These are phyloP conservation scores for Conus canariensis DNA, from an alignment of 2,888 invertebrate species.

Conservation along the genomic window DNA sequence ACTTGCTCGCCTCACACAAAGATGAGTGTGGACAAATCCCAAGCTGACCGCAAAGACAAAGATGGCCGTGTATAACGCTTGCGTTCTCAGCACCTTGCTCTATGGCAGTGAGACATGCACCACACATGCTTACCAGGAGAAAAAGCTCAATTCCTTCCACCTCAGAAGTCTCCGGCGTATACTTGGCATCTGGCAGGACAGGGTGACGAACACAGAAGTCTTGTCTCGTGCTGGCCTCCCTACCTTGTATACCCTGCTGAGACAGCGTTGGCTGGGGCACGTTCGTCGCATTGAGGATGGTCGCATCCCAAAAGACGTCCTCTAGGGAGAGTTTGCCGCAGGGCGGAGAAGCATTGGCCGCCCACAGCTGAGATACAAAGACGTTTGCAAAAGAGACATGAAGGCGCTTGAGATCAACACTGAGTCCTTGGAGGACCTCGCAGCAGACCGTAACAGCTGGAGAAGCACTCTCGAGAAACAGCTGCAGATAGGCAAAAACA, in stretches of 20 bases:
- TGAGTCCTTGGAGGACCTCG: slow-evolving; percentile 25
- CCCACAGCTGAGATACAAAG: slow-evolving; percentile 31
- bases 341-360: slow-evolving; percentile 21
- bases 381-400: slow-evolving; percentile 41
- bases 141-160: not conserved
- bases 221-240: not conserved
- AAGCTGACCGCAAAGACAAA: slow-evolving; percentile 5
- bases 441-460: slow-evolving; percentile 16
- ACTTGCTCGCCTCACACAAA: not conserved
- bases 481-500: not conserved
- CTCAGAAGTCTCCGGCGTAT: not conserved
- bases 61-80: not conserved
- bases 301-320: slow-evolving; percentile 32
- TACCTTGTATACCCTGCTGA: slow-evolving; percentile 6
- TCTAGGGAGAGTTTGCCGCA: not conserved
- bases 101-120: not conserved
- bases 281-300: slow-evolving; percentile 33
- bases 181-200: slow-evolving; percentile 32
- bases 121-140: not conserved
- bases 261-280: slow-evolving; percentile 31
- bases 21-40: not conserved
- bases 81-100: slow-evolving; percentile 12
- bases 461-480: not conserved
- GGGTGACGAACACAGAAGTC: not conserved
- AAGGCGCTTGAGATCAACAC: slow-evolving; percentile 30